Percentiles rank a stretch among this genome's conserved stretches.
Conservation (phyloP, 2,888 invertebrate species). For the Poecilobothrus nobilitatus region DNA sequence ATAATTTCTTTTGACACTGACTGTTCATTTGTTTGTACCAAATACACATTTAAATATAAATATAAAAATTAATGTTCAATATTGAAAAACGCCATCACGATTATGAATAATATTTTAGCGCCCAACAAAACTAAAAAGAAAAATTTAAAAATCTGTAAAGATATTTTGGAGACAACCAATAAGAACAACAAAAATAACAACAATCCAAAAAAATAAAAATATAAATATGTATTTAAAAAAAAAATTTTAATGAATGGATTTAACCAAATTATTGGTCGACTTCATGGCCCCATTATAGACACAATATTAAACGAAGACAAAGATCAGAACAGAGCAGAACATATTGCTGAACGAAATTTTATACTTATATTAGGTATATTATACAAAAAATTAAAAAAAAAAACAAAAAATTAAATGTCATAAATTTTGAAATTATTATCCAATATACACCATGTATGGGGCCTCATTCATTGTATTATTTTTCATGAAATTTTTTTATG, state of each 20-base stretch:
- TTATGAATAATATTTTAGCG: background rate
- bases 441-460: background rate
- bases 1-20: too few relatives aligned
- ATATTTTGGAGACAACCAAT: background rate
- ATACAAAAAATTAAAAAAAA: too few relatives aligned
- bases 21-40: too few relatives aligned
- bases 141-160: too few relatives aligned
- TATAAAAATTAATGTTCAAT: too few relatives aligned
- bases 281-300: background rate
- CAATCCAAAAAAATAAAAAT: background rate
- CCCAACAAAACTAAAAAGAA: background rate
- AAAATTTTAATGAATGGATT: background rate
- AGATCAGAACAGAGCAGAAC: too few relatives aligned
- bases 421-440: background rate
- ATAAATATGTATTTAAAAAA: background rate
- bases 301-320: too few relatives aligned
- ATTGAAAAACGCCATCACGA: background rate
- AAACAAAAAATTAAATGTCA: background rate
- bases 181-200: background rate
- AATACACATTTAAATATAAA: too few relatives aligned
- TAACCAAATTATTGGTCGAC: background rate
- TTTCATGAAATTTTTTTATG: background rate
- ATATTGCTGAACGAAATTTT: too few relatives aligned
- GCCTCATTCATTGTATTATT: conserved; percentile 6
- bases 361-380: too few relatives aligned